Evolutionary conservation across 2,888 invertebrate genomes (phyloP), one percentile per base, ranked within the genome.

Genomic region (Drosophila buzzatii): DNA sequence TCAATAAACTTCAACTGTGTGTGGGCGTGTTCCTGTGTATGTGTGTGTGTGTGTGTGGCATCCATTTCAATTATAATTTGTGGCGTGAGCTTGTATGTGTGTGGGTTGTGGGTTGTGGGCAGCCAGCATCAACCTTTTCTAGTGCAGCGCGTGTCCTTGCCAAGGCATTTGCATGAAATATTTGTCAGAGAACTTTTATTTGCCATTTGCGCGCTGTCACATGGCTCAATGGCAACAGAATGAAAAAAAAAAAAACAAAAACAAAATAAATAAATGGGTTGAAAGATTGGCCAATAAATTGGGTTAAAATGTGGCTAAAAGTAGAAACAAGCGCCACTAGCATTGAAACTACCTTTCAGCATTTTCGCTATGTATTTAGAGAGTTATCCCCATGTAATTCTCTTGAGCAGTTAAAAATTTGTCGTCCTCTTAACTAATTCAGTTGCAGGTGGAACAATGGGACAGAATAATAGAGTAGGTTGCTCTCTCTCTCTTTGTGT

Each of bases 51-150:
- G 37, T 44, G 33, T 47, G 16, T 55, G 73, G 65, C 85, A 89
- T 87, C 87, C 73, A 87, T 79, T 85, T 85, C 85, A 85, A 89
- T 87, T 89, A 89, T 79, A 78, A 69, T 69, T 66, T 78, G 64
- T 57, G 67, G 57, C 67, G 60, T 16, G 18, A 23, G 52, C 41
- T 45, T 61, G 63, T 65, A 53, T 79, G 51, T 47, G 51, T 61
- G 63, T 70, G 60, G 75, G 51, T 52, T 44, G 31, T 31, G 49
- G n/a, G 47, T 9, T 49, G 77, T 35, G 41, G 31, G 3, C 57
- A 23, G 18, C 37, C 57, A 23, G 18, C 37, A 44, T 82, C 73
- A 89, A 73, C 89, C 71, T 86, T 84, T 86, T 84, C 86, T 79
- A 70, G 69, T 71, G 79, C 63, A 61, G 31, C 60, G 53, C 69